Conservation (phyloP, 2,888 invertebrate species). For the Helleia helle region DNA sequence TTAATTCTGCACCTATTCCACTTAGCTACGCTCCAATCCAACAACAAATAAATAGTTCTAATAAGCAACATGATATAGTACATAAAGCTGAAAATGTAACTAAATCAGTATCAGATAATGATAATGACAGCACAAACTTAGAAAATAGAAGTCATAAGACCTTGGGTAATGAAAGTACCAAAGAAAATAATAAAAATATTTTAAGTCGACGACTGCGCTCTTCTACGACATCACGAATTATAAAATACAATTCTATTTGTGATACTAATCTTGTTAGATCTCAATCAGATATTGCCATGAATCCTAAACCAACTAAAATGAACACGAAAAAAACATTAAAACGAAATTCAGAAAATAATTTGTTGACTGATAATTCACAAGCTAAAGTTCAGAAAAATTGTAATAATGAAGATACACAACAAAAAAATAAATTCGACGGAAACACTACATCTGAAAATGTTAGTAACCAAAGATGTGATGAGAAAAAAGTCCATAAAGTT, state of each 20-base stretch:
- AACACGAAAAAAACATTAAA: slow-evolving; percentile 1
- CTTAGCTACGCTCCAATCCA: slow-evolving; percentile 35
- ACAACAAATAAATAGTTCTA: slow-evolving; percentile 2
- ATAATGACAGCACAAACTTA: background rate
- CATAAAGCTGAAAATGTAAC: background rate
- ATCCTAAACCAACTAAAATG: background rate
- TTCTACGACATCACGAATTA: background rate
- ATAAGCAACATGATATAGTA: slow-evolving; percentile 2
- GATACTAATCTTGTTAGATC: background rate
- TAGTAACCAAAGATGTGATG: no score
- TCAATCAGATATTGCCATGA: background rate
- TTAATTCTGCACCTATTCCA: slow-evolving; percentile 35
- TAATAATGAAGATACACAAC: no score
- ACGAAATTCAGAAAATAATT: background rate
- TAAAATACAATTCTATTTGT: background rate
- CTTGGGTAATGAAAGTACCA: slow-evolving; percentile 1
- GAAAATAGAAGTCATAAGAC: background rate
- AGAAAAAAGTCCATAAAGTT: no score
- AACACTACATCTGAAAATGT: no score
- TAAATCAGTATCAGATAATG: background rate
- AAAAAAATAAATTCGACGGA: no score
- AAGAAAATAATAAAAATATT: background rate
- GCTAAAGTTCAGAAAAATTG: no score
- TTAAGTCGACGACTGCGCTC: background rate
- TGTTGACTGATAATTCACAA: background rate